Evolutionary conservation across 2,113 vertebrate species (phyloP).

Genomic region (Trinectes maculatus): DNA sequence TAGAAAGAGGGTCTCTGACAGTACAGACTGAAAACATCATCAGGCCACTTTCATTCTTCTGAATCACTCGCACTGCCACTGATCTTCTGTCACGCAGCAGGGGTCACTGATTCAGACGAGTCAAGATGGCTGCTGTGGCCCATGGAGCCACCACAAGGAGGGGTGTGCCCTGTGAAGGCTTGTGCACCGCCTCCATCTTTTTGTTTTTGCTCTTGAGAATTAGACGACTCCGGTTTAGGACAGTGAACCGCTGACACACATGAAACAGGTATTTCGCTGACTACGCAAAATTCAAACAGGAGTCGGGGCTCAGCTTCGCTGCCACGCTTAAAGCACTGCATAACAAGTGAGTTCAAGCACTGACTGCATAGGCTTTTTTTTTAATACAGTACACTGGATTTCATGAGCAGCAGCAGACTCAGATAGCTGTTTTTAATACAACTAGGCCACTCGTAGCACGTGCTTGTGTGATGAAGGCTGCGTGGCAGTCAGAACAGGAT

Average conservation of each 20-base stretch:
- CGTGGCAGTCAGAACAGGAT: constrained; percentile 31
- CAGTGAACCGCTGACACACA: constrained; percentile 10
- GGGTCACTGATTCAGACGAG: constrained; percentile 41
- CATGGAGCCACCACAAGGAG: constrained; percentile 44
- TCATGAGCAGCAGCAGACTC: constrained; percentile 42
- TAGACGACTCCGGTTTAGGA: constrained; percentile 34
- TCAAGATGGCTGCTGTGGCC: constrained; percentile 52
- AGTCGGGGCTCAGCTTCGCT: constrained; percentile 41
- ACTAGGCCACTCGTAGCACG: constrained; percentile 36
- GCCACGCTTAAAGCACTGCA: constrained; percentile 52
- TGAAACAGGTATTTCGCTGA: background rate
- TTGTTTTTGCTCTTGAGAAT: constrained; percentile 25
- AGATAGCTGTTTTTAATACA: constrained; percentile 22
- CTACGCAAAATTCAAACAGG: constrained; percentile 9
- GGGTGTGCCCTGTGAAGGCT: constrained; percentile 14
- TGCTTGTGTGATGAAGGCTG: constrained; percentile 42
- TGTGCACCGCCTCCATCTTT: background rate
- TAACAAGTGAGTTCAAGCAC: constrained; percentile 36
- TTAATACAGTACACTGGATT: constrained; percentile 62
- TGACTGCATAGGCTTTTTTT: constrained; percentile 60
- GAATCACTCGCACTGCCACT: constrained; percentile 35
- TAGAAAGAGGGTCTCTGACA: background rate
- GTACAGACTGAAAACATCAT: background rate
- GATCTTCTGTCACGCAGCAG: constrained; percentile 30
- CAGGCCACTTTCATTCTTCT: constrained; percentile 14